Conservation (phyloP, 2,113 vertebrate genomes). For the Panurus biarmicus region DNA sequence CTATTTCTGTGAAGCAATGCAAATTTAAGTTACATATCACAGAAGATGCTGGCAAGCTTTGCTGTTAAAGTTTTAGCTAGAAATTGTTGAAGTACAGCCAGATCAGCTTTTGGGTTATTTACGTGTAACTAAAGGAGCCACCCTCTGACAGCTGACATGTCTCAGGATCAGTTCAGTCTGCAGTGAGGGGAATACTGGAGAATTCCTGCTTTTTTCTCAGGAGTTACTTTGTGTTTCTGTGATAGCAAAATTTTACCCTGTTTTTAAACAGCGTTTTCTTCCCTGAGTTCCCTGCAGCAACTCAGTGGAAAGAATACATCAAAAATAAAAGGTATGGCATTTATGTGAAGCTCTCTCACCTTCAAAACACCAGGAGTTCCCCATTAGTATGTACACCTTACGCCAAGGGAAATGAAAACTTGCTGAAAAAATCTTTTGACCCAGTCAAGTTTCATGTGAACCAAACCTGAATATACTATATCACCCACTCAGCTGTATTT, state of each 20-base stretch:
- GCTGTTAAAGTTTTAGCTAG: background rate
- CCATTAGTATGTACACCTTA: background rate
- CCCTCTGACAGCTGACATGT: accelerated
- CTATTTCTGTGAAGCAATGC: background rate
- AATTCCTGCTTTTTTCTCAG: background rate
- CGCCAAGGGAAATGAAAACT: background rate
- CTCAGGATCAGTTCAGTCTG: background rate
- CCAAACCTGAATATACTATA: background rate
- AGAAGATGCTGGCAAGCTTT: background rate
- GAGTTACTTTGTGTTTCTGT: background rate
- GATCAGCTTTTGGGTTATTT: background rate
- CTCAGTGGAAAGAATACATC: background rate
- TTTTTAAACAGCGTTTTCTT: background rate
- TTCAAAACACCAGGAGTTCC: background rate
- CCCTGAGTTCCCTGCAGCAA: background rate
- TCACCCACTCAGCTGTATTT: background rate
- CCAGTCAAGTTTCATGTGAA: background rate
- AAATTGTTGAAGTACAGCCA: background rate
- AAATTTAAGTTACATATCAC: background rate
- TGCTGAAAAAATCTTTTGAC: background rate
- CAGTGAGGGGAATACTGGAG: background rate
- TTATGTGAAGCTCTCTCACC: background rate
- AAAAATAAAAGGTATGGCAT: background rate
- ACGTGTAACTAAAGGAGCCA: accelerated
- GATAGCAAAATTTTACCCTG: background rate